Evolutionary conservation across 2,888 invertebrate genomes (phyloP).

Genomic region (Saturnia japonica): DNA sequence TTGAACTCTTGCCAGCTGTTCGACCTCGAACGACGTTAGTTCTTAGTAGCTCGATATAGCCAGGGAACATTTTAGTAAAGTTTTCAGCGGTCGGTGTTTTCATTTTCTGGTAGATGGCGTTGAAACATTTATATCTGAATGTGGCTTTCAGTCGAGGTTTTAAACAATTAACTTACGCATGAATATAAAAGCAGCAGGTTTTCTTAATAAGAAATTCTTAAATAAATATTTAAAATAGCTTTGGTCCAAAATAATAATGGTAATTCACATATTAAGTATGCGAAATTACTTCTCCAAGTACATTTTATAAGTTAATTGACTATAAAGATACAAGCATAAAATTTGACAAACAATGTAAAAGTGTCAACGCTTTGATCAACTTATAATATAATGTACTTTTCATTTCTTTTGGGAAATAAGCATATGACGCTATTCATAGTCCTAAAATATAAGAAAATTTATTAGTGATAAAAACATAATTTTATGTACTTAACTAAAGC

Average conservation of each 20-base stretch:
- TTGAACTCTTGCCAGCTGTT: neutral
- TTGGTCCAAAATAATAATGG: neutral
- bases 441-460: too few relatives aligned
- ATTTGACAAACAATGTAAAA: too few relatives aligned
- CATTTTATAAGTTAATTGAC: too few relatives aligned
- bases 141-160: neutral
- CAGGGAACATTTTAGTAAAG: neutral
- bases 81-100: neutral
- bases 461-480: too few relatives aligned
- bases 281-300: too few relatives aligned
- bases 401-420: too few relatives aligned
- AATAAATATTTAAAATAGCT: neutral
- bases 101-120: constrained; percentile 4
- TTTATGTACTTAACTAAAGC: neutral
- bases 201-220: neutral
- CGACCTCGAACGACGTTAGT: neutral
- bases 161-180: neutral
- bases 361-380: too few relatives aligned
- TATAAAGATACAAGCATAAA: too few relatives aligned
- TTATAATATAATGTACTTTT: too few relatives aligned
- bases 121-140: neutral
- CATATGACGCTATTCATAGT: too few relatives aligned
- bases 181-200: neutral
- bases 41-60: neutral
- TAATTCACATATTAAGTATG: neutral